Conservation (phyloP, 1,140 invertebrate genomes). For the Paraescarpia echinospica region DNA sequence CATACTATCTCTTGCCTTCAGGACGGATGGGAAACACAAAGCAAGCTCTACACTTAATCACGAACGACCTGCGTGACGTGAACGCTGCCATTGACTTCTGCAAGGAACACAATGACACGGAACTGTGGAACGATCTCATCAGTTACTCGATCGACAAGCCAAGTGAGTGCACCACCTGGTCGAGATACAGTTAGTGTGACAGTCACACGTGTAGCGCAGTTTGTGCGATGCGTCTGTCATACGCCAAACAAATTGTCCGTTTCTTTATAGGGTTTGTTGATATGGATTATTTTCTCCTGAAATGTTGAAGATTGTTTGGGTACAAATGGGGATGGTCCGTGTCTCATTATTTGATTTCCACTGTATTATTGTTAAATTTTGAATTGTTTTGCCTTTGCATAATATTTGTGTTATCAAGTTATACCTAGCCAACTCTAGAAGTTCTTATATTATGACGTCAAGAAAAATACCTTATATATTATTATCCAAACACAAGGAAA, state of each 20-base stretch:
- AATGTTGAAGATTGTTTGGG: no score
- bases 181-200: background rate
- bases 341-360: no score
- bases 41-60: constrained; percentile 89
- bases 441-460: no score
- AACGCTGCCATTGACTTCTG: constrained; percentile 95
- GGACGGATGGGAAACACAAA: constrained; percentile 88
- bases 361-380: no score
- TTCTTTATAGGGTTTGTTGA: background rate
- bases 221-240: background rate
- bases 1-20: constrained; percentile 38
- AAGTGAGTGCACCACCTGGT: constrained; percentile 59
- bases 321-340: no score
- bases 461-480: no score
- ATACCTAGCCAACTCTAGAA: no score
- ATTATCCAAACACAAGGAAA: no score
- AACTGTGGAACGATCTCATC: constrained; percentile 91
- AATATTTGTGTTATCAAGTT: no score
- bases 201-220: background rate
- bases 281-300: no score
- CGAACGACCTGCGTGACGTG: constrained; percentile 82
- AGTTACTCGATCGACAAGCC: constrained; percentile 86
- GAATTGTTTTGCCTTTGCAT: no score
- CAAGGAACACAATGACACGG: constrained; percentile 89
- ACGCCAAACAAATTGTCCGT: background rate